Conservation (phyloP, 2,797 vertebrate genomes). For the Hoplostethus mediterraneus region DNA sequence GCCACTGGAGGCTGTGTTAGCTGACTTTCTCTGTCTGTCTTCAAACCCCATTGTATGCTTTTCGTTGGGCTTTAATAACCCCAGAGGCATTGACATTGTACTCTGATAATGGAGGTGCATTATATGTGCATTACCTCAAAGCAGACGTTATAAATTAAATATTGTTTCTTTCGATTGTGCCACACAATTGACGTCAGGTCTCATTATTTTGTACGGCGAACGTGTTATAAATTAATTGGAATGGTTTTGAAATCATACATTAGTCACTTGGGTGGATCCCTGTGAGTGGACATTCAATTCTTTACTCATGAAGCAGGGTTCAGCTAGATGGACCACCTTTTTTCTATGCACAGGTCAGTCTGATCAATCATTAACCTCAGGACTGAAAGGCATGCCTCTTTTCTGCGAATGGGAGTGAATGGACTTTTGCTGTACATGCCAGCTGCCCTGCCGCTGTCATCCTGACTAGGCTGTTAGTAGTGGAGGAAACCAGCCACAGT, state of each 20-base stretch:
- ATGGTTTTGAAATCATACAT: slow-evolving; percentile 44
- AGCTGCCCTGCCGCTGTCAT: background rate
- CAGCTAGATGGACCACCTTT: slow-evolving; percentile 22
- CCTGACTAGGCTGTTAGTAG: background rate
- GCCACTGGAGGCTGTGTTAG: slow-evolving; percentile 54
- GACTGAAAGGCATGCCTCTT: slow-evolving; percentile 39
- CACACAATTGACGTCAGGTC: slow-evolving; percentile 45
- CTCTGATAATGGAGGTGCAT: slow-evolving; percentile 37
- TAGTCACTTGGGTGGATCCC: slow-evolving; percentile 60
- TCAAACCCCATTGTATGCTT: slow-evolving; percentile 58
- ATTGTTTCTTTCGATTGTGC: slow-evolving; percentile 44
- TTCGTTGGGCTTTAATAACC: slow-evolving; percentile 64
- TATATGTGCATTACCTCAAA: slow-evolving; percentile 52
- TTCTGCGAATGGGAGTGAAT: slow-evolving; percentile 36
- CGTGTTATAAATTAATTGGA: slow-evolving; percentile 38
- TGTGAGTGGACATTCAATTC: slow-evolving; percentile 41
- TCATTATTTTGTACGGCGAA: slow-evolving; percentile 26
- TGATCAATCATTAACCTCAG: slow-evolving; percentile 74
- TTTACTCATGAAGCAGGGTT: slow-evolving; percentile 29
- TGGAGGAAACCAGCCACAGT: background rate
- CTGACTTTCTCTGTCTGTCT: slow-evolving; percentile 38
- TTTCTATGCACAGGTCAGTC: slow-evolving; percentile 40
- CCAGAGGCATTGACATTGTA: slow-evolving; percentile 57
- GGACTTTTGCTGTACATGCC: slow-evolving; percentile 3
- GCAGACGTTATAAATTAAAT: slow-evolving; percentile 66